phyloP scores from a whole-genome alignment of 2,113 vertebrate genomes.

The Ctenodactylus gundi region DNA sequence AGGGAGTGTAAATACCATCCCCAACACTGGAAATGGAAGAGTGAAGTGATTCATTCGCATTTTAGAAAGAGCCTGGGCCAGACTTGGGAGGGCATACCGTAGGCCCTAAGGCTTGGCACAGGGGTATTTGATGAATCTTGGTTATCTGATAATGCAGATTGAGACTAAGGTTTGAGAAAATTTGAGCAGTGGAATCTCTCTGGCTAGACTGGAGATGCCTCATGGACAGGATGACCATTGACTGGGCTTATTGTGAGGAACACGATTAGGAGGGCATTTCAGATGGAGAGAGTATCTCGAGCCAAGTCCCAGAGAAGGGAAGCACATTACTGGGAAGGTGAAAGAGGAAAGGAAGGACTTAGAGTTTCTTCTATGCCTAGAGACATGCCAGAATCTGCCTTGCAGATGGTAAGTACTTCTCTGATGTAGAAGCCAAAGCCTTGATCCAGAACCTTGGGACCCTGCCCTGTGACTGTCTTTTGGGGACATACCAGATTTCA shows the following conservation, averaged over 20 bases:
- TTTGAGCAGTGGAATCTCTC: not conserved
- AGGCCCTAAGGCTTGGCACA: not conserved
- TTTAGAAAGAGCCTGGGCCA: not conserved
- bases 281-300: not conserved
- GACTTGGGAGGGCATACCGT: not conserved
- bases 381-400: not conserved
- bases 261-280: not conserved
- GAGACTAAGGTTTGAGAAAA: not conserved
- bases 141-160: not conserved
- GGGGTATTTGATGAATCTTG: not conserved
- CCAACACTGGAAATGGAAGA: not conserved
- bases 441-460: not conserved
- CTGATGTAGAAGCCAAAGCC: not conserved
- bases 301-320: not conserved
- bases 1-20: too few relatives aligned
- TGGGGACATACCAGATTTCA: not conserved
- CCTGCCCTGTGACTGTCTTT: not conserved
- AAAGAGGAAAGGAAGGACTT: not conserved
- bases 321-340: not conserved
- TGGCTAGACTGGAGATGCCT: not conserved
- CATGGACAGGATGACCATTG: not conserved
- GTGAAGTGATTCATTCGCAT: not conserved
- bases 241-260: not conserved
- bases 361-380: not conserved
- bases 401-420: not conserved